phyloP scores from a whole-genome alignment of 2,113 vertebrate species.

The Mormoops blainvillei region DNA sequence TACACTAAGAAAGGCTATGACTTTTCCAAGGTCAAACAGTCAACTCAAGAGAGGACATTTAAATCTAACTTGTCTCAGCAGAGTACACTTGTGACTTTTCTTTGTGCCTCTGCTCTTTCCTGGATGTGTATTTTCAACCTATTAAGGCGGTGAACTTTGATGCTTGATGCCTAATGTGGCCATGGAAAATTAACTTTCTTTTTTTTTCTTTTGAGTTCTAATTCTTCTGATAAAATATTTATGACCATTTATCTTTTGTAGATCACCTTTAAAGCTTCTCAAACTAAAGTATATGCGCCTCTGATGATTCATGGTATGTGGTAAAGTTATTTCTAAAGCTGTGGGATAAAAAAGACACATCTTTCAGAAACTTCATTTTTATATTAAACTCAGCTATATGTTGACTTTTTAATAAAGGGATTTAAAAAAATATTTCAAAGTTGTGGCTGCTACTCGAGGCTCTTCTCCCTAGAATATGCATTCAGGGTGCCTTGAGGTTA shows the following conservation, averaged over 20 bases:
- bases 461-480: neutral
- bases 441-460: neutral
- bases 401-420: neutral
- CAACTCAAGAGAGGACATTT: neutral
- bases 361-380: conserved; percentile 8
- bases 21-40: conserved; percentile 5
- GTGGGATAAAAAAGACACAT: neutral
- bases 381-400: neutral
- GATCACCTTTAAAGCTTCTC: conserved; percentile 41
- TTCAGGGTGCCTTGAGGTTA: neutral
- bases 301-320: conserved; percentile 21
- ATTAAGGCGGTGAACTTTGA: neutral
- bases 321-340: conserved; percentile 40
- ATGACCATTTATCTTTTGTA: conserved; percentile 42
- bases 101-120: neutral
- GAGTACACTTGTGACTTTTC: neutral
- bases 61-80: neutral
- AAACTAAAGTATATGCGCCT: neutral
- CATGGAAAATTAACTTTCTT: neutral
- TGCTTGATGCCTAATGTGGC: neutral
- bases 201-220: conserved; percentile 17
- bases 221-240: conserved; percentile 63
- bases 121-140: conserved; percentile 28
- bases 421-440: neutral
- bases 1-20: neutral